These are phyloP conservation scores for Mesembrinibis cayennensis DNA, from an alignment of 2,113 vertebrate genomes.

Conservation along the genomic window DNA sequence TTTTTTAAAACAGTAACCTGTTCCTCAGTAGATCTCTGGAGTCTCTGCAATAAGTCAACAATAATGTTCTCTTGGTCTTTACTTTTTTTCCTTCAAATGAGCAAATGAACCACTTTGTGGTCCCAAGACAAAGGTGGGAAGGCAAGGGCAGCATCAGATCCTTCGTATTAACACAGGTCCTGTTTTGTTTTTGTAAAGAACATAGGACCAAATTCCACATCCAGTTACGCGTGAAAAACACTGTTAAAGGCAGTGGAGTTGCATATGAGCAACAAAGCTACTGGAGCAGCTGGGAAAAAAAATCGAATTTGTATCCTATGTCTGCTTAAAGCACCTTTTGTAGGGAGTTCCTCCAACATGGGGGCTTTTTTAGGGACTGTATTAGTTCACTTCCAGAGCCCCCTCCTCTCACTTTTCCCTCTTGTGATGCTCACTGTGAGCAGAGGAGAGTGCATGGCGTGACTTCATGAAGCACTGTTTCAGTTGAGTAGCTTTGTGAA, in stretches of 20 bases:
- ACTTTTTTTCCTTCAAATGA: neutral
- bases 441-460: accelerated
- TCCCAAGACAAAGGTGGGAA: neutral
- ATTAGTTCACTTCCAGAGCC: neutral
- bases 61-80: neutral
- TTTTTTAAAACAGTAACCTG: neutral
- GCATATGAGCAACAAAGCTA: neutral
- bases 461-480: neutral
- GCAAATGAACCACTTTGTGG: neutral
- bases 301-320: accelerated
- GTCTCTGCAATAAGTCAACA: neutral
- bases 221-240: neutral
- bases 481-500: neutral
- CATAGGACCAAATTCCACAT: neutral
- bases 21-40: neutral
- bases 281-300: neutral
- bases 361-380: neutral
- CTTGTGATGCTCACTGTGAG: neutral
- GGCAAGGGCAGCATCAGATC: neutral
- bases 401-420: accelerated
- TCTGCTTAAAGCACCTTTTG: neutral
- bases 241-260: neutral
- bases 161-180: neutral
- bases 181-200: neutral
- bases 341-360: neutral